Base-by-base conservation (phyloP, 2,113 vertebrate species). In the Sturnira hondurensis region DNA sequence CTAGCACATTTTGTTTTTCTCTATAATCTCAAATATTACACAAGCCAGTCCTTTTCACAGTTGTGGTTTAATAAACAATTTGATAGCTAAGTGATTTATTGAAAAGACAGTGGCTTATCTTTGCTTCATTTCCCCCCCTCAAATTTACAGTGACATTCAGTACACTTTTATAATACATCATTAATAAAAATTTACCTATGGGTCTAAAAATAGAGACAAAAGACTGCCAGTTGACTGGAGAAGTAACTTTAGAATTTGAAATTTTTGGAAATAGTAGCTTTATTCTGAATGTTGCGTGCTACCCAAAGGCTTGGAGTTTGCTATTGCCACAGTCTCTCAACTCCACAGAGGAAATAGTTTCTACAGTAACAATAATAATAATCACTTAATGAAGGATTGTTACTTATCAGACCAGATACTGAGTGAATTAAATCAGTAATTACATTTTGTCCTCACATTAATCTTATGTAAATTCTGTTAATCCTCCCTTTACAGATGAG, bases 1-100 rank as follows among this genome's bases (percentile, higher is more conserved):
- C 52, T 85, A 96, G 93, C 86, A 96, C 85, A 96, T 94, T 95
- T 93, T 87, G 80, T 96, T 95, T 96, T 86, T 58, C 17, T 94
- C 80, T 94, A 5, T 58, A 94, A 81, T 92, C 78, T 94, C 71
- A 70, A 93, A 47, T 81, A 82, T 85, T 97, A 67, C 33, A 89
- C 24, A 92, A 92, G 50, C 54, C 52, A 86, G n/a, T 65, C 61
- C 28, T 47, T 92, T 89, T 85, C 70, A 88, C 31, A 96, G 45
- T 86, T 95, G 50, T 31, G 54, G n/a, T 38, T 83, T 50, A 83
- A 89, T 91, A 95, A 96, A 83, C 38, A 94, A 68, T 65, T 61
- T 50, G 26, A 86, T 61, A 94, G 17, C 24, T 5, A 58, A 91
- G n/a, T 87, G 84, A 91, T 93, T 90, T 92, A 80, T 90, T 89